Conservation (phyloP, 2,113 vertebrate species). For the Ibidorhyncha struthersii region DNA sequence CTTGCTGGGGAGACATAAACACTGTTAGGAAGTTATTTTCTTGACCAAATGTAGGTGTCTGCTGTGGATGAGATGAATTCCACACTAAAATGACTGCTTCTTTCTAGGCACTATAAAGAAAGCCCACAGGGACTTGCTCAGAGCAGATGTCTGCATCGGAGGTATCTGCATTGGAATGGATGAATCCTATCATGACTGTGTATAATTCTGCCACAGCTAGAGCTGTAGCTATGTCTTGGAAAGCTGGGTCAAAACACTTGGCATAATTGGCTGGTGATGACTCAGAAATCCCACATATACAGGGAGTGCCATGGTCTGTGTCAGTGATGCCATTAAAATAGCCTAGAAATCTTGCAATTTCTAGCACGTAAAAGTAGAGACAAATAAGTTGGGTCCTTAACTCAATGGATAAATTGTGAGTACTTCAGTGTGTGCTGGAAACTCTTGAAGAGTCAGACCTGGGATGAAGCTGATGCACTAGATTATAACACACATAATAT, state of each 20-base stretch:
- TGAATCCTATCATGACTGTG: neutral
- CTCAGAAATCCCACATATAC: neutral
- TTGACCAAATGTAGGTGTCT: neutral
- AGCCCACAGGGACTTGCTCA: neutral
- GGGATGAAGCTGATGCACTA: neutral
- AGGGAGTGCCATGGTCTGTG: neutral
- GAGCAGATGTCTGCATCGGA: neutral
- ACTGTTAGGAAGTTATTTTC: neutral
- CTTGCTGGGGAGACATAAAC: neutral
- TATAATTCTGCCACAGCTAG: neutral
- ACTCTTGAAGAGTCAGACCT: neutral
- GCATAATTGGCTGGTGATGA: neutral
- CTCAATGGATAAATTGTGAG: fast-evolving
- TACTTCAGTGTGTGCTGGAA: neutral
- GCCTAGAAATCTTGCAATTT: neutral
- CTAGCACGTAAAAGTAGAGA: neutral
- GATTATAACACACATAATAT: neutral
- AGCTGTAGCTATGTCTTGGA: neutral
- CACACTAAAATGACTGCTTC: neutral
- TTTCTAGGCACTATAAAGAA: neutral
- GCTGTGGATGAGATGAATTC: neutral
- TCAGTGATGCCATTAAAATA: neutral
- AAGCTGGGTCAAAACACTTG: neutral
- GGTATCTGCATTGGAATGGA: neutral
- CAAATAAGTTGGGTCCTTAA: neutral